Evolutionary conservation across 1,140 invertebrate genomes (phyloP).

Genomic region (Arctopsyche grandis): DNA sequence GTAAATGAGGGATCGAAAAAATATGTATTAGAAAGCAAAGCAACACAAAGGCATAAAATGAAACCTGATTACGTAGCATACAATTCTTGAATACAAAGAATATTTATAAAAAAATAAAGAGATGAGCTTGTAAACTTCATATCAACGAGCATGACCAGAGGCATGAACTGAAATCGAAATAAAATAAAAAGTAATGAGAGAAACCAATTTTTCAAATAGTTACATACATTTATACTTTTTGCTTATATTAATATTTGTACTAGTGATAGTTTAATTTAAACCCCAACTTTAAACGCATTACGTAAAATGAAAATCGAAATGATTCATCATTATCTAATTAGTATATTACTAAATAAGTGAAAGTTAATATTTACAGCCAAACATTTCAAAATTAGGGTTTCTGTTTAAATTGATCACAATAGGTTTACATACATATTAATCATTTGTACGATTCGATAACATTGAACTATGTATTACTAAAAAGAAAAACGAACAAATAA

Average conservation of each 20-base stretch:
- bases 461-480: no score
- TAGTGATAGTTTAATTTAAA: no score
- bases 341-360: no score
- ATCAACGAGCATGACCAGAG: slow-evolving; percentile 53
- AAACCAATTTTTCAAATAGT: slow-evolving; percentile 12
- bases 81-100: slow-evolving; percentile 47
- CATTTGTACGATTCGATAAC: no score
- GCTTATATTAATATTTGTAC: no score
- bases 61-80: slow-evolving; percentile 49
- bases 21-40: slow-evolving; percentile 28
- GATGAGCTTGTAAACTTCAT: slow-evolving; percentile 48
- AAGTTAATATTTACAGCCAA: no score
- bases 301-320: neutral
- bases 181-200: slow-evolving; percentile 44
- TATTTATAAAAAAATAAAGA: slow-evolving; percentile 47
- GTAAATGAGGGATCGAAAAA: slow-evolving; percentile 1
- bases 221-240: no score
- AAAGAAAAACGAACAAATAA: no score
- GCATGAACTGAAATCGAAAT: slow-evolving; percentile 54
- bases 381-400: no score
- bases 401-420: no score
- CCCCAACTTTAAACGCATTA: neutral
- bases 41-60: slow-evolving; percentile 49
- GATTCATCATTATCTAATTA: no score
- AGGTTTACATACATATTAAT: no score